A percentile compares a stretch with the other conserved stretches of the same genome.
These are phyloP conservation scores for Parnassius smintheus DNA, from an alignment of 2,888 invertebrate species.

Conservation along the genomic window DNA sequence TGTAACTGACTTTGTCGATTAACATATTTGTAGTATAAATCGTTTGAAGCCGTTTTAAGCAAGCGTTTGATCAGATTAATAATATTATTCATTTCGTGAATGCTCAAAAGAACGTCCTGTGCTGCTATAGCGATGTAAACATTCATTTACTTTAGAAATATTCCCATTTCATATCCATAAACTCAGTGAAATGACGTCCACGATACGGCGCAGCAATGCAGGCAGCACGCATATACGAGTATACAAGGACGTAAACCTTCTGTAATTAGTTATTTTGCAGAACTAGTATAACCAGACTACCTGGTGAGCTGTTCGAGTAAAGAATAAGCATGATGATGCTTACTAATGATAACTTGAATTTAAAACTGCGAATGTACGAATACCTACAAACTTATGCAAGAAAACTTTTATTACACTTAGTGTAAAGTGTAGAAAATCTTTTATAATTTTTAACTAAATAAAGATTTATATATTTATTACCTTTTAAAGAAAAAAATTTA, in stretches of 20 bases:
- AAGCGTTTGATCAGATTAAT: slow-evolving; percentile 18
- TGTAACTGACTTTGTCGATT: slow-evolving; percentile 16
- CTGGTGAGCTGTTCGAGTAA: slow-evolving; percentile 21
- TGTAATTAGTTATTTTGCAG: slow-evolving; percentile 30
- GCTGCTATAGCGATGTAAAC: slow-evolving; percentile 2
- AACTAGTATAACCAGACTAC: slow-evolving; percentile 30
- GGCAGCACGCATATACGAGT: slow-evolving; percentile 14
- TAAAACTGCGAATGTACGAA: slow-evolving; percentile 13
- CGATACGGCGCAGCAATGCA: slow-evolving; percentile 17
- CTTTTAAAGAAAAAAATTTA: too few relatives aligned
- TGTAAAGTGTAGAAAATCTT: slow-evolving; percentile 13
- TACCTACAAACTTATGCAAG: slow-evolving; percentile 8
- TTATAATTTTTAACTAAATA: not conserved
- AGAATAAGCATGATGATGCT: slow-evolving; percentile 18
- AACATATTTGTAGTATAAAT: slow-evolving; percentile 16
- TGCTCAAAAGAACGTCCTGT: slow-evolving; percentile 1
- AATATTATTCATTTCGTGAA: slow-evolving; percentile 5
- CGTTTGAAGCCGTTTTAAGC: slow-evolving; percentile 24
- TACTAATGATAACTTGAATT: slow-evolving; percentile 23
- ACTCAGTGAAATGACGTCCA: slow-evolving; percentile 15
- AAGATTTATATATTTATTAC: too few relatives aligned
- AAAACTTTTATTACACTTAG: not conserved
- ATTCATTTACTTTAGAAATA: slow-evolving; percentile 7
- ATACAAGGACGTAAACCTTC: slow-evolving; percentile 23
- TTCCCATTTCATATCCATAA: slow-evolving; percentile 19